Evolutionary conservation across 2,888 invertebrate genomes (phyloP).

Genomic region (Drosophila fulvimacula): DNA sequence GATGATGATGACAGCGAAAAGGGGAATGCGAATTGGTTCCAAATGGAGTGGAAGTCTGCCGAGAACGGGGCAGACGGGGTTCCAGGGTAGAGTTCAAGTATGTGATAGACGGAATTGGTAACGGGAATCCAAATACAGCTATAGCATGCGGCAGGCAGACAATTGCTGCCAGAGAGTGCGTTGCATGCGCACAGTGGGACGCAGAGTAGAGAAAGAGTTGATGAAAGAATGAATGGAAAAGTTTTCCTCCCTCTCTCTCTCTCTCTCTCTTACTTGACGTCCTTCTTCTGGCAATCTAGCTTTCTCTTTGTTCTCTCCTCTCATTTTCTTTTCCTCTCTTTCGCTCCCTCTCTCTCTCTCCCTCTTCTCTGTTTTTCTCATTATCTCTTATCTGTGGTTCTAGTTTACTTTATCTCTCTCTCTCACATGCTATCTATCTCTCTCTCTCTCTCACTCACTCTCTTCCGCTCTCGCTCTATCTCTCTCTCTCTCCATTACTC

Average conservation of each 20-base stretch:
- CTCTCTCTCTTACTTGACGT: not conserved
- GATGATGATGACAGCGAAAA: constrained; percentile 49
- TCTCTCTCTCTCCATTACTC: not conserved
- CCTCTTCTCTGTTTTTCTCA: no score
- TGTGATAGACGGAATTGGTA: constrained; percentile 13
- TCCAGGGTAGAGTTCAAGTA: not conserved
- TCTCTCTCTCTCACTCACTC: not conserved
- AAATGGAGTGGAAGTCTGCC: constrained; percentile 1
- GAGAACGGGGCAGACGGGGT: not conserved
- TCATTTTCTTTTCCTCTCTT: not conserved
- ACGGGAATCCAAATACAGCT: constrained; percentile 14
- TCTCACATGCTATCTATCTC: not conserved
- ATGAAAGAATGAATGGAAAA: not conserved
- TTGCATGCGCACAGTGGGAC: constrained; percentile 17
- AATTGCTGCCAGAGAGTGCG: not conserved
- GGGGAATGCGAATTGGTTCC: constrained; percentile 31
- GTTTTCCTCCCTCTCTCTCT: not conserved
- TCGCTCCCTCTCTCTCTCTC: not conserved
- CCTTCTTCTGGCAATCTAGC: no score
- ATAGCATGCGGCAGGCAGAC: not conserved
- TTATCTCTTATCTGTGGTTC: no score
- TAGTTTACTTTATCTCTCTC: no score
- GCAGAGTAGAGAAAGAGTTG: not conserved
- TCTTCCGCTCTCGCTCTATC: not conserved
- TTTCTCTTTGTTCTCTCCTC: no score